A percentile compares a stretch with the other conserved stretches of the same genome.
Conservation (phyloP, 2,113 vertebrate genomes). For the Hippocampus abdominalis region DNA sequence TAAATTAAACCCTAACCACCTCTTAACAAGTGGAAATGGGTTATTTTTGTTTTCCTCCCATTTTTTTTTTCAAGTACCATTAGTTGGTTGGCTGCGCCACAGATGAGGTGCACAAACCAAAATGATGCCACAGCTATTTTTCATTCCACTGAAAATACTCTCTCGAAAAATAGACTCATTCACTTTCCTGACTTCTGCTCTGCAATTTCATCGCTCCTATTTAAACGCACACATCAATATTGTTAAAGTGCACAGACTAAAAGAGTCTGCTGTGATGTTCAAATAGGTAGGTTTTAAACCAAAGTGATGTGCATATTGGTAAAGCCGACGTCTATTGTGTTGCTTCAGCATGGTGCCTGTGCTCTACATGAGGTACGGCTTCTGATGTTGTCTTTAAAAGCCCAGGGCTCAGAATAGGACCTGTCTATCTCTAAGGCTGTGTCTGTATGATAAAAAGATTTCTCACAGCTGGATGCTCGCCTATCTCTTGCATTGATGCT, state of each 20-base stretch:
- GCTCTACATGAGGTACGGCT: conserved; percentile 8
- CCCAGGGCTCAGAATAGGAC: conserved; percentile 27
- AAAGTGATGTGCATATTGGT: neutral
- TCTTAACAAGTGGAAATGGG: conserved; percentile 26
- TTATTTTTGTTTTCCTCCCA: conserved; percentile 21
- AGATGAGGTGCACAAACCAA: conserved; percentile 64
- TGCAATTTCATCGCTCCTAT: conserved; percentile 63
- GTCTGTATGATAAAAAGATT: conserved; percentile 59
- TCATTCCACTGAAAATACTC: conserved; percentile 47
- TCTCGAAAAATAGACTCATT: conserved; percentile 57
- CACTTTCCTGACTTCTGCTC: conserved; percentile 63
- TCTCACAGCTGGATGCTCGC: conserved; percentile 47
- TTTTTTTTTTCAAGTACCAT: conserved; percentile 42
- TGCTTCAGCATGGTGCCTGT: conserved; percentile 16
- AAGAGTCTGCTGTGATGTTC: conserved; percentile 39
- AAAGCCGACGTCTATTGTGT: neutral
- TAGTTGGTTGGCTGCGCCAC: conserved; percentile 60
- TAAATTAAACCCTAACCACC: conserved; percentile 26
- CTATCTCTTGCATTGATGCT: conserved; percentile 48
- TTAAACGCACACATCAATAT: conserved; percentile 69
- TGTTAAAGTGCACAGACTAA: conserved; percentile 57
- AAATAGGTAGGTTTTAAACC: conserved; percentile 41
- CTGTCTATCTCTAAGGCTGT: conserved; percentile 55
- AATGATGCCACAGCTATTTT: conserved; percentile 65
- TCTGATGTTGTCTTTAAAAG: conserved; percentile 28